Conservation (phyloP, 2,113 vertebrate species). For the Eleginops maclovinus region DNA sequence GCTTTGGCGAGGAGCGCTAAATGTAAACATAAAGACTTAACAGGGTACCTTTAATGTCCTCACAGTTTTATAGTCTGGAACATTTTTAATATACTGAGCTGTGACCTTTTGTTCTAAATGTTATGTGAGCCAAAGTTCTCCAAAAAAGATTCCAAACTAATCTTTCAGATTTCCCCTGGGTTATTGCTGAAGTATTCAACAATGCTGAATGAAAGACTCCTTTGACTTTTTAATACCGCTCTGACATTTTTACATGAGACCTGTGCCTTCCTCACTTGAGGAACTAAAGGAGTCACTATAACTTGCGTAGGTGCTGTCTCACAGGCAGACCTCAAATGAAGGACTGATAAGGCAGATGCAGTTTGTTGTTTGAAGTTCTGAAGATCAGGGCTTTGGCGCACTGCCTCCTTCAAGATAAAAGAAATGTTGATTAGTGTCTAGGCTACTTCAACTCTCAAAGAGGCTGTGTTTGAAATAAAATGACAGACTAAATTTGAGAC, state of each 20-base stretch:
- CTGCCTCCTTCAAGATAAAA: background rate
- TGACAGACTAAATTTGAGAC: too few relatives aligned
- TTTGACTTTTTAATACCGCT: background rate
- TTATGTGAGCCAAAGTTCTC: background rate
- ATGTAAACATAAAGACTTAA: background rate
- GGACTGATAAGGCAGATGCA: background rate
- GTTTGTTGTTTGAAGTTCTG: slow-evolving; percentile 5
- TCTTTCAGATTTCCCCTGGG: background rate
- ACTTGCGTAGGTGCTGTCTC: background rate
- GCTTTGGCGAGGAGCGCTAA: background rate
- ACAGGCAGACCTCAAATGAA: slow-evolving; percentile 3
- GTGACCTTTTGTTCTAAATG: background rate
- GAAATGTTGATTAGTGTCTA: background rate
- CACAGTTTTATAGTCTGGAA: background rate
- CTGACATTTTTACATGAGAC: background rate
- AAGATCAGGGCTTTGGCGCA: background rate
- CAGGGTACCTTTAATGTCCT: background rate
- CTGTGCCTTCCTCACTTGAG: background rate
- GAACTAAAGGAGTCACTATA: background rate
- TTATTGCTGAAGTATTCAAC: background rate
- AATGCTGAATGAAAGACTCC: background rate
- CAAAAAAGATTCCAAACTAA: background rate
- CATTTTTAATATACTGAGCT: background rate
- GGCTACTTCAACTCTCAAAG: background rate
- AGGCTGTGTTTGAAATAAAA: background rate